Evolutionary conservation across 23 tunicate genomes (phyloP).

Genomic region (Pegea sp.): DNA sequence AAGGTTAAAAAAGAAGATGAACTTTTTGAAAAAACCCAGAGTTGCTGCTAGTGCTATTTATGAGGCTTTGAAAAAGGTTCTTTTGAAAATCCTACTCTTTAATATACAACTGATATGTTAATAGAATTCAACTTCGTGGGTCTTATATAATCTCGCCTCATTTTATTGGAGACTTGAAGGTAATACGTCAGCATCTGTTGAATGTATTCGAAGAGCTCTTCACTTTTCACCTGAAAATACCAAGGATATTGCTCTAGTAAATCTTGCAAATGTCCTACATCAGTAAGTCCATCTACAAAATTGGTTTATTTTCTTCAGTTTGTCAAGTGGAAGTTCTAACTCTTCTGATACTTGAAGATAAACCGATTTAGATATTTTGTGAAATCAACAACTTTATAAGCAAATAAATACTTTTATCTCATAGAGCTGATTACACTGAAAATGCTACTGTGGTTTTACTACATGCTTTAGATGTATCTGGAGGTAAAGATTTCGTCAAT

Average conservation of each 20-base stretch:
- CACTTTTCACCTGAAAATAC: constrained; percentile 44
- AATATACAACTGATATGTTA: background rate
- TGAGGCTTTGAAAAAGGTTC: constrained; percentile 54
- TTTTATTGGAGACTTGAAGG: constrained; percentile 89
- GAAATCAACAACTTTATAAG: too few species aligned
- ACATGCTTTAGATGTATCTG: constrained; percentile 61
- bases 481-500: constrained; percentile 17
- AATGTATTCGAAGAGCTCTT: constrained; percentile 70
- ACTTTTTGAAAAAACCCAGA: constrained; percentile 24
- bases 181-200: constrained; percentile 34
- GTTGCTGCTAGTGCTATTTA: constrained; percentile 41
- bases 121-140: constrained; percentile 68
- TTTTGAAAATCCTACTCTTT: background rate
- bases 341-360: too few species aligned
- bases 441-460: constrained; percentile 79
- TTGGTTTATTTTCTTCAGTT: too few species aligned
- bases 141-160: constrained; percentile 62
- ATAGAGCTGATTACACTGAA: constrained; percentile 53
- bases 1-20: constrained; percentile 33
- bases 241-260: constrained; percentile 75
- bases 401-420: too few species aligned
- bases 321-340: too few species aligned
- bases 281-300: constrained; percentile 12
- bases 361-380: too few species aligned
- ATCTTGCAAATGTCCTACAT: constrained; percentile 79